A percentile compares a stretch with the other conserved stretches of the same genome.
Evolutionary conservation across 2,113 vertebrate genomes (phyloP).

Genomic region (Saguinus midas): DNA sequence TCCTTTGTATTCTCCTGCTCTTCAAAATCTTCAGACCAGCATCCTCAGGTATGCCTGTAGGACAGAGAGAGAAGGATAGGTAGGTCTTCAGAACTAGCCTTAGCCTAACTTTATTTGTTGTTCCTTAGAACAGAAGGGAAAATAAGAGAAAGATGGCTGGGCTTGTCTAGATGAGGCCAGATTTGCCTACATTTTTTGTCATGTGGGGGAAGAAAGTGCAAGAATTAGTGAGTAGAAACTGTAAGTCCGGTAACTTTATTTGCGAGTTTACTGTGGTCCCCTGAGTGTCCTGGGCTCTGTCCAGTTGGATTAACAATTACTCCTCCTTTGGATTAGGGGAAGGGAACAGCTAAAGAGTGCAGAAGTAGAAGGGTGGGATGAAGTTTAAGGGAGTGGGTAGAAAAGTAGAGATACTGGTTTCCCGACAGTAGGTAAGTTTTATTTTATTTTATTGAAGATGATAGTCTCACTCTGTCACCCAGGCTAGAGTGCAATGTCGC

Average conservation of each 20-base stretch:
- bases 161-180: neutral
- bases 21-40: neutral
- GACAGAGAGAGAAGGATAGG: neutral
- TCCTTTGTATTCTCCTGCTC: neutral
- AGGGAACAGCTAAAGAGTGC: neutral
- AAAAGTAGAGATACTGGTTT: neutral
- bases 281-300: neutral
- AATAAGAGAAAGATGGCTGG: neutral
- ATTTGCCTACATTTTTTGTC: neutral
- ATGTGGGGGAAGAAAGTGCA: neutral
- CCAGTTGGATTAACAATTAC: neutral
- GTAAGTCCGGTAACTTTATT: neutral
- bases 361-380: neutral
- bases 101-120: neutral
- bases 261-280: neutral
- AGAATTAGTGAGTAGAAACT: neutral
- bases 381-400: neutral
- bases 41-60: neutral
- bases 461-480: too few relatives aligned
- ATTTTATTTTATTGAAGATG: too few relatives aligned
- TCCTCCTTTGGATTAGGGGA: neutral
- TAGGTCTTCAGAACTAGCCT: neutral
- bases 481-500: too few relatives aligned
- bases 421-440: neutral
- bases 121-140: slow-evolving; percentile 15